Percentiles rank a stretch among this genome's conserved stretches.
These are phyloP conservation scores for Strongylocentrotus purpuratus DNA, from an alignment of 35 echinoderm and acorn worm species.

Conservation along the genomic window DNA sequence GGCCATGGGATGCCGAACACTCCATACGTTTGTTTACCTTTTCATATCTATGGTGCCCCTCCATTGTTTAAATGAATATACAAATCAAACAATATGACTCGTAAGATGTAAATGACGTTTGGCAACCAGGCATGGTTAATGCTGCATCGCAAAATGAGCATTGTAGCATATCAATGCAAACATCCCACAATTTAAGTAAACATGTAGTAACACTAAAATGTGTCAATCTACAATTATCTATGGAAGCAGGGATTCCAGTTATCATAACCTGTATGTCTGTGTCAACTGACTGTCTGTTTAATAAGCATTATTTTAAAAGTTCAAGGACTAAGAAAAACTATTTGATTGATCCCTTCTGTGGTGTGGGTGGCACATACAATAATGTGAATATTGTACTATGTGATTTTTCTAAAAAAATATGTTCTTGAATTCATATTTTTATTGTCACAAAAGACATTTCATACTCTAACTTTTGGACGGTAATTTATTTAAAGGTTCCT, in stretches of 20 bases:
- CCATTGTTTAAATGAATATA: neutral
- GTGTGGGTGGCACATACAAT: too few species aligned
- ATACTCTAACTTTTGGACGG: too few species aligned
- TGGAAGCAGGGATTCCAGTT: neutral
- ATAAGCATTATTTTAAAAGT: too few species aligned
- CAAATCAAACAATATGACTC: neutral
- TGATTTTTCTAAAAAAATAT: too few species aligned
- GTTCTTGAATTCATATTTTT: too few species aligned
- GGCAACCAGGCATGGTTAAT: neutral
- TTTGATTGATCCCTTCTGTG: too few species aligned
- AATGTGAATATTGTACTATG: too few species aligned
- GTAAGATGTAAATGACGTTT: neutral
- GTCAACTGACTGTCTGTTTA: too few species aligned
- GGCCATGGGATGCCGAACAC: too few species aligned
- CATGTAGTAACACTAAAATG: neutral
- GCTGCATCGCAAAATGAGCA: neutral
- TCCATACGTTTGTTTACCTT: neutral
- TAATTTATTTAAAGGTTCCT: too few species aligned
- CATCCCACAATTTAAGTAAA: neutral
- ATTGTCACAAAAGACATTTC: too few species aligned
- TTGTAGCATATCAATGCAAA: conserved; percentile 2
- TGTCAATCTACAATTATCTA: neutral
- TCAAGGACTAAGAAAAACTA: too few species aligned
- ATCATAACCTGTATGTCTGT: neutral
- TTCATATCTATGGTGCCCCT: neutral